Conservation (phyloP, 1,140 invertebrate species). For the Leptestheria dahalacensis region DNA sequence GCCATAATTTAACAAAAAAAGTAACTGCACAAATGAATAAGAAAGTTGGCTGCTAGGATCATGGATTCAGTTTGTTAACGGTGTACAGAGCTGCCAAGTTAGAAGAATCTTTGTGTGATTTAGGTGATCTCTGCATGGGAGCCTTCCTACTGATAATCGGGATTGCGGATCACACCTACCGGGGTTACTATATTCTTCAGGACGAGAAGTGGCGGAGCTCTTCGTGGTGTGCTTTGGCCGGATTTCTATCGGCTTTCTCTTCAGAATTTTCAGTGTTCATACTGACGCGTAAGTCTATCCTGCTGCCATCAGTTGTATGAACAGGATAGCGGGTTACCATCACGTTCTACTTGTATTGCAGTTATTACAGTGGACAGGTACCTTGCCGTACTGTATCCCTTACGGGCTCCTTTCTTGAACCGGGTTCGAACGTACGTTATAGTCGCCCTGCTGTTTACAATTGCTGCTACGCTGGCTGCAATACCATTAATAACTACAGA, state of each 20-base stretch:
- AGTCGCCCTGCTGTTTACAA: background rate
- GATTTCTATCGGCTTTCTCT: slow-evolving; percentile 48
- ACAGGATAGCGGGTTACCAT: background rate
- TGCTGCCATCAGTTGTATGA: no score
- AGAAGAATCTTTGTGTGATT: no score
- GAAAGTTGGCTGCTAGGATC: no score
- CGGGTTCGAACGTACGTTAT: background rate
- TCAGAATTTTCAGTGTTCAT: slow-evolving; percentile 47
- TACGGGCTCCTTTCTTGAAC: background rate
- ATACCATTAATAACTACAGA: no score
- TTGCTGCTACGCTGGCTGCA: background rate
- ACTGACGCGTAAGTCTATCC: slow-evolving; percentile 28
- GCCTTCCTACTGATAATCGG: slow-evolving; percentile 39
- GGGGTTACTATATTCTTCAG: slow-evolving; percentile 36
- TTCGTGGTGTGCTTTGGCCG: slow-evolving; percentile 36
- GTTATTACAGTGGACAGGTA: background rate
- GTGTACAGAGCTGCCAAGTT: no score
- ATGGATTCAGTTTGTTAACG: no score
- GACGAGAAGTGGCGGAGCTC: slow-evolving; percentile 36
- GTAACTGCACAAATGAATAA: no score
- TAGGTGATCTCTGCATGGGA: slow-evolving; percentile 40
- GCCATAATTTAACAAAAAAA: no score
- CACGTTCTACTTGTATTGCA: background rate
- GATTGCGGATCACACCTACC: slow-evolving; percentile 33
- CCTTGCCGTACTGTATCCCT: background rate